A percentile compares a stretch with the other conserved stretches of the same genome.
phyloP scores from a whole-genome alignment of 1,140 invertebrate genomes.

The Lasioglossum baleicum region DNA sequence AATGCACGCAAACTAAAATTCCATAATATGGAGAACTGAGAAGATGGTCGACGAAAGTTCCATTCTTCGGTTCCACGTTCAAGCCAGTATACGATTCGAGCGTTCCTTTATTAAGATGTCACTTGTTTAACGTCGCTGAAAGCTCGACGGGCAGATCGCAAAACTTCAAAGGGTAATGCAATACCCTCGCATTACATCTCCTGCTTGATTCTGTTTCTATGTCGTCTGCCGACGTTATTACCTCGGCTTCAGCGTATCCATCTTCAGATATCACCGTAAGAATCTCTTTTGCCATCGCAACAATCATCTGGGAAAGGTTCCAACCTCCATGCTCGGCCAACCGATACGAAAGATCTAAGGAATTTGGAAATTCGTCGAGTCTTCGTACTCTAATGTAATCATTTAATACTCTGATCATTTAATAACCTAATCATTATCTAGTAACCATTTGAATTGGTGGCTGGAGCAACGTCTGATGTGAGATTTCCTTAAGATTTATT shows the following conservation, averaged over 20 bases:
- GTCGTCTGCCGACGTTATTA: slow-evolving; percentile 5
- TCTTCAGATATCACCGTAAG: slow-evolving; percentile 19
- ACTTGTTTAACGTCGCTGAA: not conserved
- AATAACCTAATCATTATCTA: too few species aligned
- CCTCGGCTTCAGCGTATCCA: not conserved
- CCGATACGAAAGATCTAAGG: too few species aligned
- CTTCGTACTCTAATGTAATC: too few species aligned
- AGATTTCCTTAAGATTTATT: too few species aligned
- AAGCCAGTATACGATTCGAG: not conserved
- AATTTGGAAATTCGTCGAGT: too few species aligned
- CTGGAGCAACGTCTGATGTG: too few species aligned
- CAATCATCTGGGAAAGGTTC: not conserved
- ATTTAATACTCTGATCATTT: too few species aligned
- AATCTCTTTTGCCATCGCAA: slow-evolving; percentile 9
- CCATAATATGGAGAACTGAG: too few species aligned
- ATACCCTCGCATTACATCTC: slow-evolving; percentile 4
- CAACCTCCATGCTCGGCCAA: not conserved
- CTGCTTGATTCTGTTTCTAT: not conserved
- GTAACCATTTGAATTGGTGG: too few species aligned
- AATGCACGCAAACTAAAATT: too few species aligned
- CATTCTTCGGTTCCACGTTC: not conserved
- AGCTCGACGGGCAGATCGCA: not conserved
- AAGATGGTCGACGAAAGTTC: too few species aligned
- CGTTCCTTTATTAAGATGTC: not conserved
- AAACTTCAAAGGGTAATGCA: not conserved